These are phyloP conservation scores for Columbina picui DNA, from an alignment of 2,113 vertebrate genomes.

Conservation along the genomic window DNA sequence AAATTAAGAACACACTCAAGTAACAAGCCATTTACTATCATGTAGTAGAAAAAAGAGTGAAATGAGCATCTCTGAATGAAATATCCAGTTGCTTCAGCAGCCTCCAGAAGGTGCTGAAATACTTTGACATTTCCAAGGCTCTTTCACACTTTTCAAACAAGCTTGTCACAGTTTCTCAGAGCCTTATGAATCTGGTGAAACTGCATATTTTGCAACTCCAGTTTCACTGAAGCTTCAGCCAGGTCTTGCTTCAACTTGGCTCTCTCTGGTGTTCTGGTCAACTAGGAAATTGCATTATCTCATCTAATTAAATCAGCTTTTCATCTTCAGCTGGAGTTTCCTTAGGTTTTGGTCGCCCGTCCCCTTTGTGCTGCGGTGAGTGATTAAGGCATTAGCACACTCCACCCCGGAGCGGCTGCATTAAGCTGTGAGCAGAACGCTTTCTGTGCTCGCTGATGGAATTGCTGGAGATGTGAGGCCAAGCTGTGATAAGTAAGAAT, in stretches of 20 bases:
- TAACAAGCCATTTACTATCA: background rate
- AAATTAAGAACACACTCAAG: background rate
- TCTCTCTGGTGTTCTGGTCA: conserved; percentile 1
- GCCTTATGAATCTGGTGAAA: background rate
- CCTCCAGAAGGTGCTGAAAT: conserved; percentile 70
- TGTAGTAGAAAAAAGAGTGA: background rate
- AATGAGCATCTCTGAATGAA: conserved; percentile 26
- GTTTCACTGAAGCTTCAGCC: background rate
- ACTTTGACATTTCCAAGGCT: conserved; percentile 68
- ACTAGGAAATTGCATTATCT: background rate
- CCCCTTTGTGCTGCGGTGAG: background rate
- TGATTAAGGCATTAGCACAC: background rate
- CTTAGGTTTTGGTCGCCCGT: background rate
- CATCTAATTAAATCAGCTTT: conserved; percentile 21
- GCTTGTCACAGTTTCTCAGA: conserved; percentile 51
- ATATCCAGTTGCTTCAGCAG: conserved; percentile 47
- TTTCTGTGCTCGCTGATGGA: background rate
- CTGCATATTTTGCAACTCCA: background rate
- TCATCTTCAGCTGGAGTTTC: background rate
- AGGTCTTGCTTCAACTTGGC: conserved; percentile 16
- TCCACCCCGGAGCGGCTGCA: background rate
- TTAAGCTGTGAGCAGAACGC: background rate
- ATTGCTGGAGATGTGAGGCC: background rate
- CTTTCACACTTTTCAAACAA: conserved; percentile 72
- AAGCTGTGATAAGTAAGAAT: background rate